Evolutionary conservation across 2,113 vertebrate genomes (phyloP).

Genomic region (Balaeniceps rex): DNA sequence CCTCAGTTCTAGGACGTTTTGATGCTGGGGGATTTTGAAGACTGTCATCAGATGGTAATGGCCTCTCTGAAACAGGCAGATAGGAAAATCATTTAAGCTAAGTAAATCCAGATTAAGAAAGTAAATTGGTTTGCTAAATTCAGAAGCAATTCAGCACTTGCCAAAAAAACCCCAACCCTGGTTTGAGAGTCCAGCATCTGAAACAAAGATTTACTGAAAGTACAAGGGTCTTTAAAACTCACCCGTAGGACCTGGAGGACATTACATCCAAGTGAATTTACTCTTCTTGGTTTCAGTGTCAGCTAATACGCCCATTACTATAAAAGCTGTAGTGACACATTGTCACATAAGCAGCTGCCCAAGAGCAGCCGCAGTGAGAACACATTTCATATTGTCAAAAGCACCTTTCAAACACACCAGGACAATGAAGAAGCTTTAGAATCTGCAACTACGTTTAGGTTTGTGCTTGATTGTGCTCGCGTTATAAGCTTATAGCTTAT

Average conservation of each 20-base stretch:
- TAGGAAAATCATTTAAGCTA: background rate
- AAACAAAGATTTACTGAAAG: background rate
- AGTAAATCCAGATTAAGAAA: background rate
- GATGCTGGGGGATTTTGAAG: slow-evolving; percentile 78
- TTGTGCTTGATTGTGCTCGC: background rate
- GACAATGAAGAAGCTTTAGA: background rate
- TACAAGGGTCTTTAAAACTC: background rate
- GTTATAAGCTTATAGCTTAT: background rate
- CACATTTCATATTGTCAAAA: background rate
- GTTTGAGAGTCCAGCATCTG: background rate
- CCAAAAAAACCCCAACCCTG: background rate
- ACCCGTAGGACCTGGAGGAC: background rate
- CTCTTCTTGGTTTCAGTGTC: background rate
- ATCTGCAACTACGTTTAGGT: background rate
- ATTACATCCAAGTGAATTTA: background rate
- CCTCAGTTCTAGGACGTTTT: slow-evolving; percentile 81
- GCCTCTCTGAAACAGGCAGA: slow-evolving; percentile 72
- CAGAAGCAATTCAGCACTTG: background rate
- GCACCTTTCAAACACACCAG: background rate
- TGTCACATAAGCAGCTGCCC: background rate
- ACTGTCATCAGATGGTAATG: slow-evolving; percentile 74
- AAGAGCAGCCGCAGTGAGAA: background rate
- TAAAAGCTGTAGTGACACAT: background rate
- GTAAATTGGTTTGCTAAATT: background rate
- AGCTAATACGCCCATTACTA: background rate